These are phyloP conservation scores for Onchidella celtica DNA, from an alignment of 2,888 invertebrate species.

Conservation along the genomic window DNA sequence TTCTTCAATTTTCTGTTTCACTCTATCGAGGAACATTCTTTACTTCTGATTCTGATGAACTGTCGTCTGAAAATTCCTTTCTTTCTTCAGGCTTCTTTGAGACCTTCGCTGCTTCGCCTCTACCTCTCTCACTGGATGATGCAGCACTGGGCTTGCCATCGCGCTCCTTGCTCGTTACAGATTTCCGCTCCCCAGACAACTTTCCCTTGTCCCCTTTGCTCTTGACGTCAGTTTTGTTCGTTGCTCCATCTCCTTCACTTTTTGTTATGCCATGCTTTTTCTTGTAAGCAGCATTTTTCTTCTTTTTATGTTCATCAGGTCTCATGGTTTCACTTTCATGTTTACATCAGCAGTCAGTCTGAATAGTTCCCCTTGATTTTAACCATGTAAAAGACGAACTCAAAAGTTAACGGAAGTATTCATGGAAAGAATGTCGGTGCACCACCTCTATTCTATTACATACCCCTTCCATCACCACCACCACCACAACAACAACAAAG, in stretches of 20 bases:
- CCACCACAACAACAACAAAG: too few relatives aligned
- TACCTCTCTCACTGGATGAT: too few relatives aligned
- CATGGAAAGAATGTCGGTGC: too few relatives aligned
- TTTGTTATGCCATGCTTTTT: slow-evolving; percentile 67
- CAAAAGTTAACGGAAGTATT: too few relatives aligned
- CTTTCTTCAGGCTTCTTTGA: not conserved
- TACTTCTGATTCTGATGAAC: slow-evolving; percentile 45
- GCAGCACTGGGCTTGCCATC: slow-evolving; percentile 4
- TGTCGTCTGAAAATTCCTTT: not conserved
- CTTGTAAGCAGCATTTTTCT: slow-evolving; percentile 71
- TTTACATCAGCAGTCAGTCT: slow-evolving; percentile 10
- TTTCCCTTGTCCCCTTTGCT: slow-evolving; percentile 32
- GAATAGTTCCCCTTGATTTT: slow-evolving; percentile 1
- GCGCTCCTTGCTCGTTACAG: not conserved
- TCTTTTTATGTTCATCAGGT: slow-evolving; percentile 75
- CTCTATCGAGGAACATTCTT: too few relatives aligned
- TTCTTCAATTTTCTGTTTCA: too few relatives aligned
- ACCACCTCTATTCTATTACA: too few relatives aligned
- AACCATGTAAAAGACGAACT: too few relatives aligned
- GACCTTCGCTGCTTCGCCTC: not conserved
- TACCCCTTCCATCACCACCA: too few relatives aligned
- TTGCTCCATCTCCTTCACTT: slow-evolving; percentile 13
- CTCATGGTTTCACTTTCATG: slow-evolving; percentile 60
- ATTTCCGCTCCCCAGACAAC: not conserved
- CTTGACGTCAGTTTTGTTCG: slow-evolving; percentile 39